Conservation (phyloP, 2,797 vertebrate genomes). For the Ateles fusciceps region DNA sequence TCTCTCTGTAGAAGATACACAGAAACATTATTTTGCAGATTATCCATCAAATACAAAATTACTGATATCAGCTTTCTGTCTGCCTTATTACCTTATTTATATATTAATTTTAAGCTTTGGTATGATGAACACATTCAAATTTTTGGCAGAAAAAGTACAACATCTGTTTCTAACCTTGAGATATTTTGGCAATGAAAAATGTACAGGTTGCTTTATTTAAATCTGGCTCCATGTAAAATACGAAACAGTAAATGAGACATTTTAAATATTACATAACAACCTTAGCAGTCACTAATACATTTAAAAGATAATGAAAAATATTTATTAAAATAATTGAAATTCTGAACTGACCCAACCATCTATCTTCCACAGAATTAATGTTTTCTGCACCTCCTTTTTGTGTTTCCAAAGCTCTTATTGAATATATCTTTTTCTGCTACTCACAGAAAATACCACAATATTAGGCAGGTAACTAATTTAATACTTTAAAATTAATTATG, state of each 20-base stretch:
- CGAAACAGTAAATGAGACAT: neutral
- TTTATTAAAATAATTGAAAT: conserved; percentile 47
- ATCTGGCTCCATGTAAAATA: conserved; percentile 15
- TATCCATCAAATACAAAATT: neutral
- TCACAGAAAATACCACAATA: neutral
- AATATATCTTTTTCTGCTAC: conserved; percentile 12
- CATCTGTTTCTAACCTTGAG: conserved; percentile 43
- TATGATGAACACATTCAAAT: conserved; percentile 12
- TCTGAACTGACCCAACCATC: neutral
- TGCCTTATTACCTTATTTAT: neutral
- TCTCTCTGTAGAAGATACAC: neutral
- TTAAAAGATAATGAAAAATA: conserved; percentile 13
- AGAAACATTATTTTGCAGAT: conserved; percentile 30
- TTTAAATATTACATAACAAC: conserved; percentile 24
- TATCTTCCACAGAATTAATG: conserved; percentile 24
- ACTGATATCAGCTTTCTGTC: neutral
- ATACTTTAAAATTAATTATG: conserved; percentile 10
- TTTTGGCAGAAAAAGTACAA: conserved; percentile 33
- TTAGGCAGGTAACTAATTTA: neutral
- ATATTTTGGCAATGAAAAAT: conserved; percentile 57
- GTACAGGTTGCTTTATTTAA: conserved; percentile 24
- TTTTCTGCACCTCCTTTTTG: neutral
- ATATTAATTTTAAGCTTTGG: conserved; percentile 48
- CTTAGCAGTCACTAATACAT: neutral
- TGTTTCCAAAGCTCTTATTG: neutral